Conservation (phyloP, 2,113 vertebrate genomes). For the Coryphaenoides rupestris region DNA sequence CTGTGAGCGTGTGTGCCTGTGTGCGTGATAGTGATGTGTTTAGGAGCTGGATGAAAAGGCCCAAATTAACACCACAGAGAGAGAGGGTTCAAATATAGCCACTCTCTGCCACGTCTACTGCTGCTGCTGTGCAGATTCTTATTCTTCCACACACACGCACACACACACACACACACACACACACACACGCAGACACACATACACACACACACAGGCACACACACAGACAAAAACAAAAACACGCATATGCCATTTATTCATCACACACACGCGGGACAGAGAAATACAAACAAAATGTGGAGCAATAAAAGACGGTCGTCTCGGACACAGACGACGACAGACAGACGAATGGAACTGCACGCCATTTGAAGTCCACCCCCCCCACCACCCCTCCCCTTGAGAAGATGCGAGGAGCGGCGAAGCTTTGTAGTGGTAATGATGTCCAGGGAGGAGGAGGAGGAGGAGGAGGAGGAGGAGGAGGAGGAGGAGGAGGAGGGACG, state of each 20-base stretch:
- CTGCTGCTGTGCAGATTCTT: constrained; percentile 51
- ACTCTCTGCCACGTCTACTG: constrained; percentile 1
- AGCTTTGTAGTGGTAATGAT: constrained; percentile 63
- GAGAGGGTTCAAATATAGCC: constrained; percentile 49
- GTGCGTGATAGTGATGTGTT: constrained; percentile 52
- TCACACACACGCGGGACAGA: constrained; percentile 18
- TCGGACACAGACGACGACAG: constrained; percentile 43
- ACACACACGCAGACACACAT: too few species aligned
- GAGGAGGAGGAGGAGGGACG: background rate
- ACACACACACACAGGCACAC: too few species aligned
- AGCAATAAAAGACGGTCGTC: constrained; percentile 49
- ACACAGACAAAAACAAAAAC: constrained; percentile 25
- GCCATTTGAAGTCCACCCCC: constrained; percentile 34
- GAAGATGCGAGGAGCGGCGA: constrained; percentile 21
- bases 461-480: constrained; percentile 22
- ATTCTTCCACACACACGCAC: constrained; percentile 11
- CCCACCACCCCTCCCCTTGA: constrained; percentile 11
- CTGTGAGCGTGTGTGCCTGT: too few species aligned
- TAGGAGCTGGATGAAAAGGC: constrained; percentile 43
- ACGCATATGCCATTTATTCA: constrained; percentile 53
- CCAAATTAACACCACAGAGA: constrained; percentile 58
- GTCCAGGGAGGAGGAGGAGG: constrained; percentile 41
- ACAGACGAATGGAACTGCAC: constrained; percentile 33
- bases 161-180: too few species aligned
- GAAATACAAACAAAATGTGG: constrained; percentile 50